Evolutionary conservation across 2,113 vertebrate species (phyloP), one percentile per base, ranked within the genome.

Genomic region (Grantiella picta): DNA sequence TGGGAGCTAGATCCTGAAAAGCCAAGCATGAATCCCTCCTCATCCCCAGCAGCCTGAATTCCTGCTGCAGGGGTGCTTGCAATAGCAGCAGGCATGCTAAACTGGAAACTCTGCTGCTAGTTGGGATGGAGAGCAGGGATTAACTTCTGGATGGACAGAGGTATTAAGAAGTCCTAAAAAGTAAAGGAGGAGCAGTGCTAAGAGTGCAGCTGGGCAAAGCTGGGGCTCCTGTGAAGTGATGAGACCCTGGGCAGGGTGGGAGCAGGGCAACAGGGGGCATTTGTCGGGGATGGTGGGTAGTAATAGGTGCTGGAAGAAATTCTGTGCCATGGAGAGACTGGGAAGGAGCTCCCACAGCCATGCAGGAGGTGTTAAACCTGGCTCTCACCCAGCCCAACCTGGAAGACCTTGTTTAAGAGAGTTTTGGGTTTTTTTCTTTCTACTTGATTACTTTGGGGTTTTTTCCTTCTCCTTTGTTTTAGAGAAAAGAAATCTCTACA

Each of bases 401-500:
- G 72, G 64, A 86, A 64, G 49, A 44, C 31, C 40, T 63, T 25
- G 13, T 16, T 56, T 14, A 50, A 73, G 42, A 40, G 25, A 59
- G 25, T n/a, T 17, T 21, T 44, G 28, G 22, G 22, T n/a, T 50
- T 18, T 75, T 15, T 29, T 13, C 16, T 63, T 53, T 7, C 2
- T 69, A 27, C 33, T 86, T n/a, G 18, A 35, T 84, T 57, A 29
- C 18, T 83, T 89, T 57, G 35, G 70, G 4, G 28, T 64, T 63
- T 2, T 50, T 59, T 60, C 54, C 18, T 92, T 59, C 40, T 79
- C 24, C 44, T 93, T 92, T 80, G 31, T 63, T 82, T 82, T 91
- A 57, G 50, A 93, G 68, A 61, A 78, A 75, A 94, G 16, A 68
- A 68, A 80, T 90, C 54, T 95, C 59, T 87, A 53, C 84, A 70